Conservation (phyloP, 2,888 invertebrate species). For the Brachypalpus laphriformis region DNA sequence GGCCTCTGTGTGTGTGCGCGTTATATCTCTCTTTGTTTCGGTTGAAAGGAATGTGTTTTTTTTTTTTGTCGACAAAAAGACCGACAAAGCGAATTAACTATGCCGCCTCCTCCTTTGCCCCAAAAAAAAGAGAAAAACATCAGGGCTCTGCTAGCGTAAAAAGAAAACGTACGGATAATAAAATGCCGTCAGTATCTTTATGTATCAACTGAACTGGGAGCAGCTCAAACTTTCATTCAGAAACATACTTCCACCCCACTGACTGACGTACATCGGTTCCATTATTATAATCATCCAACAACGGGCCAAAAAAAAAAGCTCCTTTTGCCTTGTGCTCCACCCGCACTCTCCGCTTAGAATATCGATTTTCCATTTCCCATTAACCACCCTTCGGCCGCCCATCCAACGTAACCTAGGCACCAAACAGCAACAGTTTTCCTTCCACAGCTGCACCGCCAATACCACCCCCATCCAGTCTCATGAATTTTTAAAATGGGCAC, state of each 20-base stretch:
- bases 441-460: background rate
- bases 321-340: background rate
- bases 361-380: constrained; percentile 38
- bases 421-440: constrained; percentile 46
- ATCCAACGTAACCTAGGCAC: constrained; percentile 2
- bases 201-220: background rate
- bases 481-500: background rate
- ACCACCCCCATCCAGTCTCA: background rate
- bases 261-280: constrained; percentile 54
- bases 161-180: constrained; percentile 6
- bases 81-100: background rate
- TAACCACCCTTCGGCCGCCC: background rate
- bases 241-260: constrained; percentile 4
- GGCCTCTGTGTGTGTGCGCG: background rate
- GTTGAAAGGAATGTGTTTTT: background rate
- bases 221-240: constrained; percentile 50
- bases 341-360: background rate
- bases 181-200: constrained; percentile 20
- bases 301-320: constrained; percentile 3
- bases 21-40: background rate
- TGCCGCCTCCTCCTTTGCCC: constrained; percentile 12
- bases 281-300: background rate
- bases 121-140: background rate
- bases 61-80: background rate
- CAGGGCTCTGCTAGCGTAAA: background rate